Evolutionary conservation across 2,888 invertebrate genomes (phyloP).

Genomic region (Chelonus formosanus): DNA sequence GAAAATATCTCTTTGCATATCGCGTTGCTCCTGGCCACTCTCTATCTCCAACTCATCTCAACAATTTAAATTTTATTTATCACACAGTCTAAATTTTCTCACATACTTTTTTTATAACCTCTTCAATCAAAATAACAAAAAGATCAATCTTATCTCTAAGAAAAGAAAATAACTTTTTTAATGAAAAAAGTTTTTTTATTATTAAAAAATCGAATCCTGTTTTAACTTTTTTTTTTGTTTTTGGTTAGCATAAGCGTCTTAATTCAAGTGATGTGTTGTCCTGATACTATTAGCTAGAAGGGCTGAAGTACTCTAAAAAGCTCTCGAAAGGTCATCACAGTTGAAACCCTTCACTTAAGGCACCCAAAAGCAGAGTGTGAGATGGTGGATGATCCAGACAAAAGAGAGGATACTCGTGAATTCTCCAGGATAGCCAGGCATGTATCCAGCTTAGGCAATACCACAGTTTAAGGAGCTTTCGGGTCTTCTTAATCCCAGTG

Average conservation of each 20-base stretch:
- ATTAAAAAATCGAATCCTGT: too few species aligned
- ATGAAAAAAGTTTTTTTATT: too few species aligned
- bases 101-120: too few species aligned
- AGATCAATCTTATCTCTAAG: too few species aligned
- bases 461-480: constrained; percentile 65
- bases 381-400: constrained; percentile 57
- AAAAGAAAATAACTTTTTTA: too few species aligned
- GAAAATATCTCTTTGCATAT: constrained; percentile 15
- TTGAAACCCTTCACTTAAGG: constrained; percentile 23
- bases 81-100: not conserved
- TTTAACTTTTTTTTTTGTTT: not conserved
- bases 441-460: constrained; percentile 64
- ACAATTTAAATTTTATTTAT: not conserved
- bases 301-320: constrained; percentile 24
- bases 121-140: too few species aligned
- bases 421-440: constrained; percentile 50
- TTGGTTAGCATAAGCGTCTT: not conserved
- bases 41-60: not conserved
- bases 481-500: constrained; percentile 60
- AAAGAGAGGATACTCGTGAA: constrained; percentile 30
- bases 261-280: constrained; percentile 12
- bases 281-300: not conserved
- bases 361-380: constrained; percentile 31
- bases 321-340: constrained; percentile 20
- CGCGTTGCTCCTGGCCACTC: constrained; percentile 8